phyloP scores from a whole-genome alignment of 1,140 invertebrate genomes.

The Scaptodrosophila lebanonensis region DNA sequence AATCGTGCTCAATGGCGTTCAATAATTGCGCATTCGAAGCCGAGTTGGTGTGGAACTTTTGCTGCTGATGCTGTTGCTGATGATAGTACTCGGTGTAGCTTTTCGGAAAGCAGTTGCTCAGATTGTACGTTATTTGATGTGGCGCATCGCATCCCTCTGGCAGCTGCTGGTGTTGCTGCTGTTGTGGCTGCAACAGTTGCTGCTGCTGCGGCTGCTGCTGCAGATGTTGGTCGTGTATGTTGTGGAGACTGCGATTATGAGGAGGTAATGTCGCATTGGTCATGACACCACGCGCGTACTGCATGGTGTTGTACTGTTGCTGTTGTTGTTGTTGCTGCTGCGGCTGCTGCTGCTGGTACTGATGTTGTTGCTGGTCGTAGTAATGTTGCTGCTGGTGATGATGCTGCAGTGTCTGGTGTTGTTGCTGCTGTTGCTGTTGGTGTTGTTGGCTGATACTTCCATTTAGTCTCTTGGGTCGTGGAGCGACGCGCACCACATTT shows the following conservation, averaged over 20 bases:
- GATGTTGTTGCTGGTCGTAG: constrained; percentile 29
- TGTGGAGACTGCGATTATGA: constrained; percentile 38
- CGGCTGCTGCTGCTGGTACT: constrained; percentile 22
- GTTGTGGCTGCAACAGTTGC: background rate
- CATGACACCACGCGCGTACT: constrained; percentile 48
- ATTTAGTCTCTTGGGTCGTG: constrained; percentile 71
- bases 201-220: background rate
- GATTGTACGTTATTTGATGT: constrained; percentile 55
- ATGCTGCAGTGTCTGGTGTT: constrained; percentile 42
- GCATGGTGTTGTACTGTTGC: constrained; percentile 61
- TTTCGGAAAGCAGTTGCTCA: constrained; percentile 63
- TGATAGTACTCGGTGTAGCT: constrained; percentile 66
- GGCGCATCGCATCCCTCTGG: constrained; percentile 14
- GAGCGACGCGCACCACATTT: constrained; percentile 70
- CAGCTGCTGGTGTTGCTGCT: background rate
- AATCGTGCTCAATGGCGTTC: constrained; percentile 57
- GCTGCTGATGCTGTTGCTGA: constrained; percentile 27
- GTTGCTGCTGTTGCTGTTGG: constrained; percentile 31
- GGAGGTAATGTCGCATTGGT: constrained; percentile 27
- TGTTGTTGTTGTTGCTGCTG: constrained; percentile 48
- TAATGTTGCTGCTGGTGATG: constrained; percentile 42
- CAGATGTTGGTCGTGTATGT: constrained; percentile 1
- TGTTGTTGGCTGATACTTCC: constrained; percentile 61
- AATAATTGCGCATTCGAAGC: constrained; percentile 42
- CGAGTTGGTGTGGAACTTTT: constrained; percentile 48